Evolutionary conservation across 1,140 invertebrate species (phyloP).

Genomic region (Sitophilus oryzae): DNA sequence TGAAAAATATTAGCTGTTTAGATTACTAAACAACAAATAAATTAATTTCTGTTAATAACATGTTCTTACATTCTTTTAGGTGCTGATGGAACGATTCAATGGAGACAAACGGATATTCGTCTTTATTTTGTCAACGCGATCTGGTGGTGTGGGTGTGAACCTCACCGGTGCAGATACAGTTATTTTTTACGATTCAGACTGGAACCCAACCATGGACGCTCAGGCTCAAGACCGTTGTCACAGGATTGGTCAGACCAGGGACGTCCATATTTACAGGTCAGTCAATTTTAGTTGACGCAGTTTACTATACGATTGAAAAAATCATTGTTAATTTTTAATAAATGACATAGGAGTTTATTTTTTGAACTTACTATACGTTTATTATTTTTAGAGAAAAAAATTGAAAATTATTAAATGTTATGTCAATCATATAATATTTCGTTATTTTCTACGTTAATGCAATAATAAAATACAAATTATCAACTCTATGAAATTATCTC

Average conservation of each 20-base stretch:
- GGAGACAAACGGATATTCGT: constrained; percentile 91
- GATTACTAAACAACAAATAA: no score
- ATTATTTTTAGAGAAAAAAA: no score
- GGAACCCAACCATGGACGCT: constrained; percentile 99
- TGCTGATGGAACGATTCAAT: constrained; percentile 98
- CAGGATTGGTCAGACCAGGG: constrained; percentile 97
- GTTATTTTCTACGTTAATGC: no score
- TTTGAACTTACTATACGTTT: no score
- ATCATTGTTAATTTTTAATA: no score
- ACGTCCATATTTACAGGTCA: constrained; percentile 96
- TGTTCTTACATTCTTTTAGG: no score
- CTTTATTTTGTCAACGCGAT: constrained; percentile 96
- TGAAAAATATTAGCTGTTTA: no score
- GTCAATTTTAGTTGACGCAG: not conserved
- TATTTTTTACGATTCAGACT: constrained; percentile 99
- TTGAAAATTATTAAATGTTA: not conserved
- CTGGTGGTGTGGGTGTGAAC: constrained; percentile 97
- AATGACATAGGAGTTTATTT: no score
- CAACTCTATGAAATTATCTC: no score
- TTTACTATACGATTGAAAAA: not conserved
- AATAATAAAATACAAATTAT: no score
- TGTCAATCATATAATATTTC: no score
- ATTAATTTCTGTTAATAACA: no score
- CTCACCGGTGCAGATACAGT: constrained; percentile 98
- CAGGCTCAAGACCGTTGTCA: constrained; percentile 98